Evolutionary conservation across 35 echinoderm and acorn worm species (phyloP).

Genomic region (Ptychodera flava): DNA sequence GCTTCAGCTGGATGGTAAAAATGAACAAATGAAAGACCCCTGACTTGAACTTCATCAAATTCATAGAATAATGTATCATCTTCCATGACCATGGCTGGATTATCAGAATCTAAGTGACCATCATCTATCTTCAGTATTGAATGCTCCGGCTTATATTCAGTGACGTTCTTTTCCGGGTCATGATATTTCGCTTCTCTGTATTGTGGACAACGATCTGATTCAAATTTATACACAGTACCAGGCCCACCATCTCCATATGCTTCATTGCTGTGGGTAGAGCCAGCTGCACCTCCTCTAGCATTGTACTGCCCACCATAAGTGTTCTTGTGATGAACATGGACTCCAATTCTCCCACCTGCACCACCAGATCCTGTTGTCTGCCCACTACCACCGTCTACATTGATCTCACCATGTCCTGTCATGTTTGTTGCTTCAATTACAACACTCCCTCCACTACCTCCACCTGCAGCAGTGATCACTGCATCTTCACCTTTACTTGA

Average conservation of each 20-base stretch:
- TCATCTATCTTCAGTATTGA: constrained; percentile 74
- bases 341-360: constrained; percentile 74
- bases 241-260: constrained; percentile 61
- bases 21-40: constrained; percentile 73
- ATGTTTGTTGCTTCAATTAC: constrained; percentile 75
- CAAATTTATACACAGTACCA: constrained; percentile 89
- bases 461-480: constrained; percentile 34
- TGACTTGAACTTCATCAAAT: constrained; percentile 90
- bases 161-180: constrained; percentile 51
- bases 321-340: constrained; percentile 79
- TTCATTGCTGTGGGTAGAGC: not conserved
- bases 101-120: constrained; percentile 55
- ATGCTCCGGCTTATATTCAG: constrained; percentile 82
- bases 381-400: constrained; percentile 59
- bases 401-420: constrained; percentile 80
- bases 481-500: constrained; percentile 41
- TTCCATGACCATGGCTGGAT: constrained; percentile 86
- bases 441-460: constrained; percentile 79
- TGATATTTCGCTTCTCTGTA: constrained; percentile 80
- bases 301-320: constrained; percentile 66
- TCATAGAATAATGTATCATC: constrained; percentile 75
- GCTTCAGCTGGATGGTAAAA: constrained; percentile 76
- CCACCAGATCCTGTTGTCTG: constrained; percentile 43
- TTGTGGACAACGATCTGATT: constrained; percentile 76
- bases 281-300: constrained; percentile 41